These are phyloP conservation scores for Ceratothoa steindachneri DNA, from an alignment of 2,888 invertebrate species.

Conservation along the genomic window DNA sequence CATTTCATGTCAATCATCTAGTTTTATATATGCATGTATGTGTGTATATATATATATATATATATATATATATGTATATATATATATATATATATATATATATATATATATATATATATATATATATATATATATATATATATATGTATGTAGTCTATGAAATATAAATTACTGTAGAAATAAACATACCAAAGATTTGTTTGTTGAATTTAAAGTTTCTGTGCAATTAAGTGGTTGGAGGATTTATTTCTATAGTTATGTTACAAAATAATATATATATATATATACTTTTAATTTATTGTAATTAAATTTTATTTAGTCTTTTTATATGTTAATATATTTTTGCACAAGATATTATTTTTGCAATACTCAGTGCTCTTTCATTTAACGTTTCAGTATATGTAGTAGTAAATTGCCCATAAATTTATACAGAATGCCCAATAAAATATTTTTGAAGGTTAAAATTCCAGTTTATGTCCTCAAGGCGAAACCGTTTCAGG, in stretches of 20 bases:
- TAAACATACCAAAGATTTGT: not conserved
- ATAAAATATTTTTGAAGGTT: not conserved
- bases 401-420: not conserved
- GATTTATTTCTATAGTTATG: not conserved
- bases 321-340: not conserved
- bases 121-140: too few species aligned
- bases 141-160: slow-evolving; percentile 20
- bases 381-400: not conserved
- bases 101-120: too few species aligned
- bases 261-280: not conserved
- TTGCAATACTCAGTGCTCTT: not conserved
- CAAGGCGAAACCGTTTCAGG: too few species aligned
- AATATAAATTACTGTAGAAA: slow-evolving; percentile 8
- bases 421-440: not conserved
- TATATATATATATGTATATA: slow-evolving; percentile 23
- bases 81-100: too few species aligned
- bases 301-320: not conserved
- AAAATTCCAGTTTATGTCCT: too few species aligned
- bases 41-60: not conserved
- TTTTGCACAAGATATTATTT: not conserved
- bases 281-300: not conserved
- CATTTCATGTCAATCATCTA: not conserved
- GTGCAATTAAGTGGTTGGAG: not conserved
- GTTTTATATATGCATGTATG: not conserved
- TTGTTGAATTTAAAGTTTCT: not conserved